Percentiles rank a stretch among this genome's conserved stretches.
Evolutionary conservation across 2,113 vertebrate genomes (phyloP).

Genomic region (Boulengeromyrus knoepffleri): DNA sequence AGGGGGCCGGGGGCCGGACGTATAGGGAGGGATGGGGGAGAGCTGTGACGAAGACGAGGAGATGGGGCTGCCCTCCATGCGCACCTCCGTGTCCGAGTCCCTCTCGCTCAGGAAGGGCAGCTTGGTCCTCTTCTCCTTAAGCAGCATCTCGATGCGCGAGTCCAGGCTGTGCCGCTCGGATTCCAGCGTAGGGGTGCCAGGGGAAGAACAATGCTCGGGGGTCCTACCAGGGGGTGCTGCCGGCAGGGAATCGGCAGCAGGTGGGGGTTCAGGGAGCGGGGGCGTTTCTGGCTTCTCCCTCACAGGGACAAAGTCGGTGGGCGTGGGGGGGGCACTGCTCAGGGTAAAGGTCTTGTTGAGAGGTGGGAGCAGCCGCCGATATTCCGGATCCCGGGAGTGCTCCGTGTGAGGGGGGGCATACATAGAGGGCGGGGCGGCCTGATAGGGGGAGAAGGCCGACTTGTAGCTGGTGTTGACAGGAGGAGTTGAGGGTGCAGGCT

Average conservation of each 20-base stretch:
- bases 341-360: conserved; percentile 47
- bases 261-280: conserved; percentile 55
- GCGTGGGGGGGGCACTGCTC: conserved; percentile 33
- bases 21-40: conserved; percentile 60
- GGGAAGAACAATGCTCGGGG: conserved; percentile 59
- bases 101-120: conserved; percentile 61
- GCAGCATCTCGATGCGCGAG: conserved; percentile 89
- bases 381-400: conserved; percentile 59
- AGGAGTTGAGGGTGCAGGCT: conserved; percentile 49
- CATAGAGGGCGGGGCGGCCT: conserved; percentile 47
- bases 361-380: conserved; percentile 39
- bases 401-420: conserved; percentile 49
- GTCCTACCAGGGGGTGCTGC: conserved; percentile 49
- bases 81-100: conserved; percentile 61
- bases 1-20: conserved; percentile 50
- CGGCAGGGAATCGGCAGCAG: conserved; percentile 27
- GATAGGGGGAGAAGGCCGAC: conserved; percentile 65
- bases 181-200: conserved; percentile 62
- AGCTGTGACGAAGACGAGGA: conserved; percentile 73
- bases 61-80: conserved; percentile 73
- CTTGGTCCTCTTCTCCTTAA: conserved; percentile 73
- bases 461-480: conserved; percentile 56
- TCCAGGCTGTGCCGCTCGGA: conserved; percentile 80
- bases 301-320: conserved; percentile 51
- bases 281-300: conserved; percentile 59